A percentile compares a stretch with the other conserved stretches of the same genome.
These are phyloP conservation scores for Centropus bengalensis DNA, from an alignment of 2,113 vertebrate genomes.

Conservation along the genomic window DNA sequence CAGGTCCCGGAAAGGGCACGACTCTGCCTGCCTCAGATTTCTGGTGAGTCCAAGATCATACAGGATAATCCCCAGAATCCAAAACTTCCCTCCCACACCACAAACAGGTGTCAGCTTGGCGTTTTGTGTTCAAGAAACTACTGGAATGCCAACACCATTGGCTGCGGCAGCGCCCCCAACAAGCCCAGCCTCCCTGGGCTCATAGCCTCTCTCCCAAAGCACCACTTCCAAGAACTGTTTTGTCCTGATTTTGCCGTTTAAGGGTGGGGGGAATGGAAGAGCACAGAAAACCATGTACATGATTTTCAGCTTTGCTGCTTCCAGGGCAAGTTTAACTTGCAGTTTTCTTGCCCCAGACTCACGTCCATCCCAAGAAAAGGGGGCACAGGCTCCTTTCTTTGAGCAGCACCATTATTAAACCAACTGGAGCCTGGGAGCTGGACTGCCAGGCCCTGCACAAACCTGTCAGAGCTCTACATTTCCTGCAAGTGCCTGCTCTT, in stretches of 20 bases:
- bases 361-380: fast-evolving
- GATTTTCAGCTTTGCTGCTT: background rate
- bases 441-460: background rate
- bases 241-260: background rate
- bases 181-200: background rate
- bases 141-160: background rate
- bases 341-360: background rate
- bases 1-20: background rate
- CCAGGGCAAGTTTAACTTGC: background rate
- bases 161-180: background rate
- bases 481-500: background rate
- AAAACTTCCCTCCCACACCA: background rate
- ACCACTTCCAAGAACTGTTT: background rate
- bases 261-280: background rate
- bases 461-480: background rate
- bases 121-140: background rate
- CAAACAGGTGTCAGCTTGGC: background rate
- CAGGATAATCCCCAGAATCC: background rate
- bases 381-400: background rate
- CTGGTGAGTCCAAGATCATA: background rate
- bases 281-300: fast-evolving
- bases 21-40: background rate
- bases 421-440: fast-evolving
- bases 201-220: background rate
- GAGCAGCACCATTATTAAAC: background rate